Conservation (phyloP, 2,113 vertebrate genomes). For the Paramisgurnus dabryanus region DNA sequence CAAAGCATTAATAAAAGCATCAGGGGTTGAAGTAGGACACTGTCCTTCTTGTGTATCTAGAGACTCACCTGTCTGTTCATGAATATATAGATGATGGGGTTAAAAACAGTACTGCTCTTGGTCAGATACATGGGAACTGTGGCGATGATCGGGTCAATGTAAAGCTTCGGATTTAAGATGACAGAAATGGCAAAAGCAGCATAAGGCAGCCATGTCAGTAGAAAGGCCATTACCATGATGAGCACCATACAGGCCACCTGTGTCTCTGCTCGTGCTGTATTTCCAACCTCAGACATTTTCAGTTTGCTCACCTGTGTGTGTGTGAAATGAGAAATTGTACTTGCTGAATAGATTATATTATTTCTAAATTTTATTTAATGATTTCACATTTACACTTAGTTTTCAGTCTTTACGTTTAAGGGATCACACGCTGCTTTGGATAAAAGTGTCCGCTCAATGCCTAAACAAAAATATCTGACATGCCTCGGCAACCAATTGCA, state of each 20-base stretch:
- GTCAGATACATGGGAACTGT: conserved; percentile 66
- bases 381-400: too few species aligned
- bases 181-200: conserved; percentile 66
- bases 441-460: too few species aligned
- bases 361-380: too few species aligned
- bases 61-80: conserved; percentile 73
- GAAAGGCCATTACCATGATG: conserved; percentile 70
- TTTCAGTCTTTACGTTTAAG: too few species aligned
- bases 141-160: conserved; percentile 67
- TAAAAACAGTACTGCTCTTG: conserved; percentile 72
- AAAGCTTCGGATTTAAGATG: conserved; percentile 62
- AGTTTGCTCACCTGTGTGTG: conserved; percentile 65
- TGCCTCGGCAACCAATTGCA: too few species aligned
- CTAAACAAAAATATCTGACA: too few species aligned
- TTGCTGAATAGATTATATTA: too few species aligned
- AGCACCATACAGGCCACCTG: conserved; percentile 67
- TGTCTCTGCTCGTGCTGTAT: conserved; percentile 61
- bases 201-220: conserved; percentile 71
- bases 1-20: too few species aligned
- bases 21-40: too few species aligned
- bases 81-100: conserved; percentile 72
- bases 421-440: too few species aligned
- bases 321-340: not conserved
- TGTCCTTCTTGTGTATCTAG: too few species aligned
- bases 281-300: conserved; percentile 63